Evolutionary conservation across 2,797 vertebrate species (phyloP), one percentile per base, ranked within the genome.

Genomic region (Nothura maculosa): DNA sequence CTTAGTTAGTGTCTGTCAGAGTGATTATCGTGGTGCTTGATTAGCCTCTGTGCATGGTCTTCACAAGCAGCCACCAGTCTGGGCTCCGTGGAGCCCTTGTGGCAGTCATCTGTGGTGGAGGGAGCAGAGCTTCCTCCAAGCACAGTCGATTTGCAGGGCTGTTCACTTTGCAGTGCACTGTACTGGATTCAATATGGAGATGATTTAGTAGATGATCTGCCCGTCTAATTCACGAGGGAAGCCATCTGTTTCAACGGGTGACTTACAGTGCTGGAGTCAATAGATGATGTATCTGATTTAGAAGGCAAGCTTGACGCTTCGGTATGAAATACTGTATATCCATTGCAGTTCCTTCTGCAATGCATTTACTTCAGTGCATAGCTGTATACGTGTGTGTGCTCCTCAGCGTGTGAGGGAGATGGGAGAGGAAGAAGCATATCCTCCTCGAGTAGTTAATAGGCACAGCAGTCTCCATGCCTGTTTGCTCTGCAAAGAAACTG

Each of bases 1-100:
- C n/a, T 84, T 91, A 93, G 74, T 86, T 73, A 66, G 17, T 74
- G 90, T 82, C 83, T 70, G 70, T 70, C 81, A 93, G 60, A 88
- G 47, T 0, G 0, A 61, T 80, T 90, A 67, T 60, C 4, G 0
- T 10, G 52, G 52, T 17, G 43, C 32, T 81, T 61, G 54, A 79
- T 85, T 78, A 81, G 34, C 57, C 79, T 82, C 62, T 80, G 47
- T 25, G 47, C 63, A 20, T 38, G 62, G n/a, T 76, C 72, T 81
- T 34, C 52, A 82, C 43, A 87, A 70, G 72, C 45, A 60, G 68
- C n/a, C 75, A 94, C 60, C 90, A 75, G 36, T 27, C 20, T 18
- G 74, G 30, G 77, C 73, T 75, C 48, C 52, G 43, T 32, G 42
- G 21, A 86, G 25, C 47, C 52, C 66, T 77, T 19, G 6, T 62